Evolutionary conservation across 1,140 invertebrate genomes (phyloP).

Genomic region (Drosophila nikananu): DNA sequence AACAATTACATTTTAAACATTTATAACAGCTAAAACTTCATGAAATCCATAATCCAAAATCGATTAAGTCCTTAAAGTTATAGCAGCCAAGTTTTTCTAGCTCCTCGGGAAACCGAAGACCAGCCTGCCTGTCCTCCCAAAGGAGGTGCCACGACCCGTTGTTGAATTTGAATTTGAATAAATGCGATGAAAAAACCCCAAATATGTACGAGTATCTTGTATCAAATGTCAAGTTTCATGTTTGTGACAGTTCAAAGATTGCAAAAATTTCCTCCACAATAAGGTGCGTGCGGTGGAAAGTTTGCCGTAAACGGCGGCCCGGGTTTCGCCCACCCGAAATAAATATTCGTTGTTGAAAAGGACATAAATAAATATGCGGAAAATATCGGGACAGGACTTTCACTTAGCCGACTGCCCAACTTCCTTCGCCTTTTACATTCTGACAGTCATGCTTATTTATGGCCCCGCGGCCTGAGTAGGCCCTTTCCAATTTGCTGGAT

Average conservation of each 20-base stretch:
- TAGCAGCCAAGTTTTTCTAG: background rate
- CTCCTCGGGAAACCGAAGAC: background rate
- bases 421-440: conserved; percentile 35
- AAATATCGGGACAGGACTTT: conserved; percentile 48
- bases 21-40: background rate
- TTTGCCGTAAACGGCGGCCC: conserved; percentile 5
- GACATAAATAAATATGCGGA: conserved; percentile 56
- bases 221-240: conserved; percentile 64
- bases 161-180: conserved; percentile 13
- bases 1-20: background rate
- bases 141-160: background rate
- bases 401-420: conserved; percentile 38
- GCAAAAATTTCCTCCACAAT: conserved; percentile 53
- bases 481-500: conserved; percentile 29
- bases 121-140: conserved; percentile 1
- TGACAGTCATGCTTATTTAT: conserved; percentile 83
- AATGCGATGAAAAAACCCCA: background rate
- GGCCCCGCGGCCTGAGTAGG: conserved; percentile 45
- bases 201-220: conserved; percentile 19
- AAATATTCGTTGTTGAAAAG: conserved; percentile 28
- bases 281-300: conserved; percentile 47
- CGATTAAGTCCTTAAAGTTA: background rate
- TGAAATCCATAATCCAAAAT: too few species aligned
- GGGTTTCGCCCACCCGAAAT: background rate
- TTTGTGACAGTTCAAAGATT: conserved; percentile 70